Conservation (phyloP, 2,888 invertebrate species). For the Apomyelois bistriatella region DNA sequence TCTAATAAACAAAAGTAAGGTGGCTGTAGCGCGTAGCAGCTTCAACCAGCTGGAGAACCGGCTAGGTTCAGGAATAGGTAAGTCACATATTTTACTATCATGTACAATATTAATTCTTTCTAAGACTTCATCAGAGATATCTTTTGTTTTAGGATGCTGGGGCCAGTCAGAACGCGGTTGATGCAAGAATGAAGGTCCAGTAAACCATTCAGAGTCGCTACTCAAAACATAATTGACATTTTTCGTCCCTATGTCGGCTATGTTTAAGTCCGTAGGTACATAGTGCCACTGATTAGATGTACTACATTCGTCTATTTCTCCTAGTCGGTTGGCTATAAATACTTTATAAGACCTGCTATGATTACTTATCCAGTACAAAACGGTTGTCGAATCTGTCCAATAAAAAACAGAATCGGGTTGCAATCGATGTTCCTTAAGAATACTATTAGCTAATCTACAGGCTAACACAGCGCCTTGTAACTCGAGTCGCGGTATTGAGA, state of each 20-base stretch:
- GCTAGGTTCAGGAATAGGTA: slow-evolving; percentile 13
- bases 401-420: neutral
- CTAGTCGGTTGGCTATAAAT: slow-evolving; percentile 24
- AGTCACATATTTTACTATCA: neutral
- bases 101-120: neutral
- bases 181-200: slow-evolving; percentile 9
- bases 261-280: slow-evolving; percentile 26
- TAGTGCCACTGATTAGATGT: slow-evolving; percentile 28
- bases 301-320: slow-evolving; percentile 26
- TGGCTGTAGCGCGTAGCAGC: slow-evolving; percentile 5
- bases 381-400: slow-evolving; percentile 26
- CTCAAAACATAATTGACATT: no score
- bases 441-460: slow-evolving; percentile 6
- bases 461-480: slow-evolving; percentile 13
- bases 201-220: no score
- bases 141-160: no score
- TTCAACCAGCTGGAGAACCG: slow-evolving; percentile 12
- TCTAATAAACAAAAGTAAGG: slow-evolving; percentile 8
- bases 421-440: slow-evolving; percentile 12
- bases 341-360: slow-evolving; percentile 21
- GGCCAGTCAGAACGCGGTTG: neutral
- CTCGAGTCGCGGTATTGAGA: slow-evolving; percentile 10
- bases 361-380: slow-evolving; percentile 25
- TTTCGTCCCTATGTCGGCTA: slow-evolving; percentile 21
- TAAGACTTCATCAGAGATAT: no score